A percentile compares a stretch with the other conserved stretches of the same genome.
Conservation (phyloP, 2,888 invertebrate species). For the Scaptomyza reducta region DNA sequence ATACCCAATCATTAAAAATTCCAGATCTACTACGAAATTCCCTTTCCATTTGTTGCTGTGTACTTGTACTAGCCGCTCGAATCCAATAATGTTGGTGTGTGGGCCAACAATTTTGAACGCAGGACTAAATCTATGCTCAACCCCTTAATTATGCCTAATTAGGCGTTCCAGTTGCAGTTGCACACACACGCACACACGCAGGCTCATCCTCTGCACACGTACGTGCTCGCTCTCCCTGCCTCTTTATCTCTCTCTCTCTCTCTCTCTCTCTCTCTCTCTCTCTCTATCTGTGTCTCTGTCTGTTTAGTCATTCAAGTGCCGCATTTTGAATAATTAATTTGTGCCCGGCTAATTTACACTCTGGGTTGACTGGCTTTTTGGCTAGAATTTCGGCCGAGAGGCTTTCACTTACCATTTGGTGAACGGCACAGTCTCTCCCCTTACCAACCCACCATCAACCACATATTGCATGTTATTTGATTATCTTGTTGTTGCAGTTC, state of each 20-base stretch:
- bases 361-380: constrained; percentile 76
- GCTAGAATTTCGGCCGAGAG: constrained; percentile 52
- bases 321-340: constrained; percentile 81
- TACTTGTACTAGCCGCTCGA: not conserved
- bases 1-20: not conserved
- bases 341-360: constrained; percentile 79
- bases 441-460: not conserved
- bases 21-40: not conserved
- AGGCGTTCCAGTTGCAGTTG: constrained; percentile 58
- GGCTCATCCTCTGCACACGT: constrained; percentile 15
- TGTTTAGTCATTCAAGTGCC: constrained; percentile 74
- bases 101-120: constrained; percentile 7
- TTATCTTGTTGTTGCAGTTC: constrained; percentile 68
- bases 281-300: not conserved
- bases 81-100: constrained; percentile 10
- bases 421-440: constrained; percentile 7
- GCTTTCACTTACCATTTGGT: constrained; percentile 40
- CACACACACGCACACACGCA: constrained; percentile 27
- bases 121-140: constrained; percentile 57
- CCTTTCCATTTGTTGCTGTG: constrained; percentile 7
- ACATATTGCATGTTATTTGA: constrained; percentile 65
- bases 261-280: not conserved
- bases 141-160: constrained; percentile 75
- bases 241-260: constrained; percentile 2
- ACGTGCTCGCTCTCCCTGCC: no score